Evolutionary conservation across 2,888 invertebrate species (phyloP).

Genomic region (Rotaria macrura): DNA sequence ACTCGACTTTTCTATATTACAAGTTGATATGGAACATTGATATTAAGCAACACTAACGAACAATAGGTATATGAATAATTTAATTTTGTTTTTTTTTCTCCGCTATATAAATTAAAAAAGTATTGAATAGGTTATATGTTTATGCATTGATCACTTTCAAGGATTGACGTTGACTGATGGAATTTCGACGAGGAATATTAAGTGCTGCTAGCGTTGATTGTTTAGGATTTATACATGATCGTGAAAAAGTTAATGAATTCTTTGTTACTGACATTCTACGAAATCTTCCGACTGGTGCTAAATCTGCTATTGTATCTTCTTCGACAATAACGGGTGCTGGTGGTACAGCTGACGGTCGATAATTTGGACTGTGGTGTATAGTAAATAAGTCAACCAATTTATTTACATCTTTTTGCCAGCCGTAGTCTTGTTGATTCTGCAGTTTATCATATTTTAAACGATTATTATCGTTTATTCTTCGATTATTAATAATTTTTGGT

Average conservation of each 20-base stretch:
- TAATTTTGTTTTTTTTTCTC: too few species aligned
- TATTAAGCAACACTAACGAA: background rate
- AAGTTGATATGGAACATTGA: background rate
- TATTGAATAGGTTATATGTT: too few species aligned
- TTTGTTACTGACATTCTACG: background rate
- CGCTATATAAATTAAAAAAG: background rate
- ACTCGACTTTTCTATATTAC: too few species aligned
- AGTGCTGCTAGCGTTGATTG: background rate
- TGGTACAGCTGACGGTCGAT: background rate
- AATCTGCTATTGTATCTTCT: background rate
- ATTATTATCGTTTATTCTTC: background rate
- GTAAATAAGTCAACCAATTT: background rate
- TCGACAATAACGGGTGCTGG: background rate
- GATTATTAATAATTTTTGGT: background rate
- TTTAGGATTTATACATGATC: background rate
- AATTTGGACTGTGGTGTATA: background rate
- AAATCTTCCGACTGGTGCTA: background rate
- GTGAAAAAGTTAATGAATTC: background rate
- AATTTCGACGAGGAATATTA: background rate
- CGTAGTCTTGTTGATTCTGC: background rate
- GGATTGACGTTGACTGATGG: background rate
- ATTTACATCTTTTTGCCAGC: background rate
- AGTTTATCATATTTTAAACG: background rate
- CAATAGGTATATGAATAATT: too few species aligned
- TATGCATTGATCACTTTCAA: background rate